These are phyloP conservation scores for Phymastichus coffea DNA, from an alignment of 1,140 invertebrate species.

Conservation along the genomic window DNA sequence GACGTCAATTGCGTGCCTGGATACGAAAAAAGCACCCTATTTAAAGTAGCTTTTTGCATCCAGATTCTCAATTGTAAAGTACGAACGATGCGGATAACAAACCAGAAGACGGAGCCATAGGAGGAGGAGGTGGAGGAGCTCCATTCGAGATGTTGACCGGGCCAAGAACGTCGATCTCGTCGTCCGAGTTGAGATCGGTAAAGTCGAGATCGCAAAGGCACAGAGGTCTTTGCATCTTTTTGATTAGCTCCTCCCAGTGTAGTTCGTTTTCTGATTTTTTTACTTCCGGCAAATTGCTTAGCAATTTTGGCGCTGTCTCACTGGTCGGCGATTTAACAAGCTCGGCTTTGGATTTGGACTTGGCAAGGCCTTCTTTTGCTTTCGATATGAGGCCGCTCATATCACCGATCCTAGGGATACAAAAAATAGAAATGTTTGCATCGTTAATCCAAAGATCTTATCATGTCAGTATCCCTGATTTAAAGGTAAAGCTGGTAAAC, in stretches of 20 bases:
- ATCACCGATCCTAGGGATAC: constrained; percentile 66
- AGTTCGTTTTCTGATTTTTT: constrained; percentile 92
- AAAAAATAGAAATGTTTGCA: too few relatives aligned
- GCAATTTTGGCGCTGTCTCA: constrained; percentile 54
- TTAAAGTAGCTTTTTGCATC: too few relatives aligned
- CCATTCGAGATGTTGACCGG: constrained; percentile 63
- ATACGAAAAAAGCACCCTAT: too few relatives aligned
- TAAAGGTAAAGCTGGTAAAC: too few relatives aligned
- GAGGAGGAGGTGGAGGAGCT: constrained; percentile 72
- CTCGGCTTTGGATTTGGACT: constrained; percentile 77
- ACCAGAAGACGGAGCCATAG: constrained; percentile 46
- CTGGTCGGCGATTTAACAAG: constrained; percentile 66
- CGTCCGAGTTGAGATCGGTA: constrained; percentile 84
- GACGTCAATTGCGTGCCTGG: too few relatives aligned
- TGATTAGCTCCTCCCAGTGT: constrained; percentile 91
- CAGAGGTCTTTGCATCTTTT: constrained; percentile 77
- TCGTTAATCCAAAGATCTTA: too few relatives aligned
- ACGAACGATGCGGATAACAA: too few relatives aligned
- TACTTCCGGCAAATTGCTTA: constrained; percentile 57
- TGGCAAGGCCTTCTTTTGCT: constrained; percentile 87
- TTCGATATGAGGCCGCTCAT: constrained; percentile 88
- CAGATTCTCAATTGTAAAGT: too few relatives aligned
- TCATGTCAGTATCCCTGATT: too few relatives aligned
- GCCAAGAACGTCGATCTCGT: constrained; percentile 68
- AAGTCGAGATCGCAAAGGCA: constrained; percentile 96